Evolutionary conservation across 2,113 vertebrate species (phyloP).

Genomic region (Eulemur macaco): DNA sequence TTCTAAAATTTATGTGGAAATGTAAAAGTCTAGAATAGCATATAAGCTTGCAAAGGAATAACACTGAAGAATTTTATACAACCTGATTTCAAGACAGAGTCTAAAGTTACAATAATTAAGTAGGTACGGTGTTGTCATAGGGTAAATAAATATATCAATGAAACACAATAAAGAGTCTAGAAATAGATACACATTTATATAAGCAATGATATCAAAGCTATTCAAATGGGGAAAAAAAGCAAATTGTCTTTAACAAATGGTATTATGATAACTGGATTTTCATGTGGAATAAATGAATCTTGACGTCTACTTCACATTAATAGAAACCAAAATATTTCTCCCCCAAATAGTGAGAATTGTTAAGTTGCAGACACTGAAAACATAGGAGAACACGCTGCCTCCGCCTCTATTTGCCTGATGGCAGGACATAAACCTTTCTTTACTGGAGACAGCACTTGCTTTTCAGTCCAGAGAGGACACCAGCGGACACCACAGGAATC

Average conservation of each 20-base stretch:
- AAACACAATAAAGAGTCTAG: not conserved
- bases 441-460: not conserved
- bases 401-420: not conserved
- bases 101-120: not conserved
- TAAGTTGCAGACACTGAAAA: not conserved
- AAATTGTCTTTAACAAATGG: not conserved
- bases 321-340: not conserved
- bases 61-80: not conserved
- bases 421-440: not conserved
- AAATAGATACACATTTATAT: not conserved
- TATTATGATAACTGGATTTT: not conserved
- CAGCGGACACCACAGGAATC: not conserved
- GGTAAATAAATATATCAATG: not conserved
- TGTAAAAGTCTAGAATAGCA: not conserved
- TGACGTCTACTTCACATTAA: not conserved
- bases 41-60: not conserved
- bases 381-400: not conserved
- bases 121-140: not conserved
- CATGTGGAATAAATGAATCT: not conserved
- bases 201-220: not conserved
- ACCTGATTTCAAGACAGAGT: not conserved
- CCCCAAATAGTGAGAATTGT: not conserved
- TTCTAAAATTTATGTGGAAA: slow-evolving; percentile 4
- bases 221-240: not conserved
- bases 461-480: not conserved